These are phyloP conservation scores for Asobara japonica DNA, from an alignment of 1,140 invertebrate species.

Conservation along the genomic window DNA sequence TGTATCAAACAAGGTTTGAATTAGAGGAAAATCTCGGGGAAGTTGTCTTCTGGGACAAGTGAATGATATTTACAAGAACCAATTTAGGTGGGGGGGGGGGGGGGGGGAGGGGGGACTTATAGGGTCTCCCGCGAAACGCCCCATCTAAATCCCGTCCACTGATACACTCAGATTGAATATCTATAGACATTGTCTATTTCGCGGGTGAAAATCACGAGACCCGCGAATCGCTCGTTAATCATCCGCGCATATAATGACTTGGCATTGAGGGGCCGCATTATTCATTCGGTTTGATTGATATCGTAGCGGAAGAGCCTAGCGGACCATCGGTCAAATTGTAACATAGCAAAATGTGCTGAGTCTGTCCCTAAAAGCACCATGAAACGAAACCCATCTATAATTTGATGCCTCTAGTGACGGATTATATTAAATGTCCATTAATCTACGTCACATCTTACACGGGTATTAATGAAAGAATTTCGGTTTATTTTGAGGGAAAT, in stretches of 20 bases:
- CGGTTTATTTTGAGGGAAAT: no score
- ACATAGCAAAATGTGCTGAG: not conserved
- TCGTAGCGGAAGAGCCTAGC: not conserved
- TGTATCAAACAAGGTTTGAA: no score
- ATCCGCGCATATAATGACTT: conserved; percentile 9
- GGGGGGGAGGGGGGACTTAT: no score
- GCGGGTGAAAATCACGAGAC: not conserved
- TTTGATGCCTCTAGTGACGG: not conserved
- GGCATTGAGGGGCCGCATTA: not conserved
- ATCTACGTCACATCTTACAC: not conserved
- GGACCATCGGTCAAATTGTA: not conserved
- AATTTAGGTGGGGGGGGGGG: no score
- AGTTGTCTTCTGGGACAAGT: no score
- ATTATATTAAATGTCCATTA: not conserved
- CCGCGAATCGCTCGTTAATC: conserved; percentile 25
- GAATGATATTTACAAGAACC: no score
- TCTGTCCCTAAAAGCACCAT: not conserved
- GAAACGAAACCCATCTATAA: not conserved
- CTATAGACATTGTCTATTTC: no score
- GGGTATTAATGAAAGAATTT: no score
- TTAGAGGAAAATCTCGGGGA: no score
- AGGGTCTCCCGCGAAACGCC: no score
- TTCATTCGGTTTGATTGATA: conserved; percentile 30
- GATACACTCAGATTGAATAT: no score
- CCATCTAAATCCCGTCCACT: no score